These are phyloP conservation scores for Pantherophis vulpinus DNA, from an alignment of 2,797 vertebrate genomes.

Conservation along the genomic window DNA sequence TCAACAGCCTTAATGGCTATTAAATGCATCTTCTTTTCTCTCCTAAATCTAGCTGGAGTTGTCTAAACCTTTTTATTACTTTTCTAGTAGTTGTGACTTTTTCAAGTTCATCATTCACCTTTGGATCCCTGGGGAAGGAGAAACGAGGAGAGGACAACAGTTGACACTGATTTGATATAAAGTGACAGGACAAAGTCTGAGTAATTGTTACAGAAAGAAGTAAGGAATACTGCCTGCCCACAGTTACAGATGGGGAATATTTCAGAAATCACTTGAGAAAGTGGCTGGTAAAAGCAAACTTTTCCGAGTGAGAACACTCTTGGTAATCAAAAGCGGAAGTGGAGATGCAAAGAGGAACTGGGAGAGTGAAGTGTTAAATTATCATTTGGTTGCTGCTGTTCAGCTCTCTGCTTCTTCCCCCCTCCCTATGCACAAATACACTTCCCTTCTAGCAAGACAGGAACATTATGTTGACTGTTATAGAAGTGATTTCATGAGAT, in stretches of 20 bases:
- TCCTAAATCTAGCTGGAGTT: not conserved
- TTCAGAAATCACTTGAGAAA: conserved; percentile 7
- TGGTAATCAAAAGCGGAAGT: conserved; percentile 28
- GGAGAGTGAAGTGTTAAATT: not conserved
- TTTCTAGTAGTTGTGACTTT: not conserved
- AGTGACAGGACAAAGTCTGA: not conserved
- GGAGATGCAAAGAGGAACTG: conserved; percentile 10
- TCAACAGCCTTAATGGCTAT: not conserved
- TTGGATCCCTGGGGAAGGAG: not conserved
- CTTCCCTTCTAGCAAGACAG: not conserved
- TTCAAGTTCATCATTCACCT: too few species aligned
- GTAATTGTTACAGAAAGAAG: not conserved
- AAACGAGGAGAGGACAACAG: not conserved
- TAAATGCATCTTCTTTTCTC: not conserved
- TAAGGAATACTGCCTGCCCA: not conserved
- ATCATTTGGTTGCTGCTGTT: not conserved
- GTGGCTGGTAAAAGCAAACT: not conserved
- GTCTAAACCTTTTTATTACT: not conserved
- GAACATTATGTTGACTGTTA: not conserved
- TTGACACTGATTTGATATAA: not conserved
- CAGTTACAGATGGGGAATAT: conserved; percentile 9
- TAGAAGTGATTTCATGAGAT: not conserved
- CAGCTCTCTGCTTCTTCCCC: too few species aligned
- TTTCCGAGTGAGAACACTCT: not conserved
- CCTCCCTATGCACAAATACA: too few species aligned